Evolutionary conservation across 2,113 vertebrate genomes (phyloP), one percentile per base, ranked within the genome.

Genomic region (Aspidoscelis tigris): DNA sequence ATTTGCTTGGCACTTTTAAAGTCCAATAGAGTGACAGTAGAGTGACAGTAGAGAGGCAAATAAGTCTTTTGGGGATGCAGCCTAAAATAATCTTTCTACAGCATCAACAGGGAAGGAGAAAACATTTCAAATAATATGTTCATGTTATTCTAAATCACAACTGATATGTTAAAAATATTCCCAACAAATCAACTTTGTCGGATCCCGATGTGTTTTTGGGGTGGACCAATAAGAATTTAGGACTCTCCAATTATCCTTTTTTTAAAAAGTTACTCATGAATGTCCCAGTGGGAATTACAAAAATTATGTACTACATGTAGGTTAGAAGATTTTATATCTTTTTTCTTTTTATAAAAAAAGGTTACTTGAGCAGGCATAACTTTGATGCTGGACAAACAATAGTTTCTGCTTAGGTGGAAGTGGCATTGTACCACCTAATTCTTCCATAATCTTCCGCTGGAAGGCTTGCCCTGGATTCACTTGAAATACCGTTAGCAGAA

Each of bases 101-200:
- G 84, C 66, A 80, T 2, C 3, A 87, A 69, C 26, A 41, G 5
- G 22, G 26, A 41, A 10, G 39, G 9, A 11, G 16, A 10, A 44
- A 79, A 79, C 41, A 79, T 14, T 66, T 24, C 22, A 66, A 79
- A 71, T 61, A 89, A 78, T 68, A 82, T 83, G 72, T 44, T 78
- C 70, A 85, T 82, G 82, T 72, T 87, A 70, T 90, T 22, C 61
- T 86, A 14, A 81, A 44, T n/a, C 39, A 68, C 33, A 24, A 87
- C 18, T 66, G n/a, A 76, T 76, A 39, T 74, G 69, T 73, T 73
- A 61, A 10, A 12, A 72, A 43, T 58, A 21, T 47, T 4, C 5
- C 47, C 24, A 70, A 21, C 2, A 5, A 61, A 3, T 11, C n/a
- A 10, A 33, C 18, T 53, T 70, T 26, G 71, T 18, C 4, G 33